Base-by-base conservation (phyloP, 2,888 invertebrate genomes). In the Nemotelus pantherinus region DNA sequence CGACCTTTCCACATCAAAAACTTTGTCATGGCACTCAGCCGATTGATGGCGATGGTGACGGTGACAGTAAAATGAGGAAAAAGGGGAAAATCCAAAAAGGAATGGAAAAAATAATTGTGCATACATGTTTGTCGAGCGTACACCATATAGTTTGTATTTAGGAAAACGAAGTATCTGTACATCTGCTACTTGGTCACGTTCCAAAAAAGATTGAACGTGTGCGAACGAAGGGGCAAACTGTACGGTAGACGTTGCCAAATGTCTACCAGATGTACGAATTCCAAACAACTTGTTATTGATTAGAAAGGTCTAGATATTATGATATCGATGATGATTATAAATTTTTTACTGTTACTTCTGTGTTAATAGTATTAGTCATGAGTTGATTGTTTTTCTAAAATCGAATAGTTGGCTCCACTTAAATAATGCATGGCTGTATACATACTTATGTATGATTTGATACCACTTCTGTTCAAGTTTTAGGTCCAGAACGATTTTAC, bases 161-260 rank as follows among this genome's bases (percentile, higher is more conserved):
- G 63, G 77, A 70, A 70, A 74, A 50, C 57, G 70, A 79, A 65
- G 75, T 63, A 55, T 25, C 57, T 72, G 76, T 72, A 77, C 79
- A 79, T 79, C 79, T 79, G 79, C 77, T 72, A 65, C 76, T 67
- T 79, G 79, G 77, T 77, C 79, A 77, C 79, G 79, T 79, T 79
- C 79, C 79, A 79, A 79, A 77, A 76, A 64, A 67, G 67, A 67
- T 72, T 72, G 68, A 72, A 67, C 68, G 64, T 53, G 74, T 77
- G 72, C 72, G 75, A 58, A 57, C 63, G 75, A 70, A 63, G 78
- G 77, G 74, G 60, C 25, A 25, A 72, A n/a, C 10, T 43, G 10
- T 10, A 68, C 53, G 39, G 10, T 63, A 79, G 77, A 78, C 77
- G 79, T 79, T 79, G 79, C 79, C 79, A 79, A 79, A 79, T 79